Conservation (phyloP, 2,113 vertebrate genomes). For the Zosterops lateralis region DNA sequence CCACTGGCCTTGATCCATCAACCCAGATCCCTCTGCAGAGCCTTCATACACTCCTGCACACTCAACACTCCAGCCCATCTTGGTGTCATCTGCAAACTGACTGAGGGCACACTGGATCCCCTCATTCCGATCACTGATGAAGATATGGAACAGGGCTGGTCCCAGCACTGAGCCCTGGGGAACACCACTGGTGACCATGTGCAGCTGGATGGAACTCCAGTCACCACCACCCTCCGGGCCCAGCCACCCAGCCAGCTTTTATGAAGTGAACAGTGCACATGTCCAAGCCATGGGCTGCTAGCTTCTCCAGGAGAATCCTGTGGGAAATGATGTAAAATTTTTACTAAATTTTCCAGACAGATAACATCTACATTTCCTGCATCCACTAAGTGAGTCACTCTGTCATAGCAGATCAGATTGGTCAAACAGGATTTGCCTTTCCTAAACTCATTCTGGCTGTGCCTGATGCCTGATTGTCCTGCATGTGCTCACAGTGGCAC, state of each 20-base stretch:
- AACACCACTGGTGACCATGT: neutral
- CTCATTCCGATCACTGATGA: neutral
- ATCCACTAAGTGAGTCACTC: neutral
- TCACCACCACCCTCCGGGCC: neutral
- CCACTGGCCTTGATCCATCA: neutral
- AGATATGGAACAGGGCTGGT: neutral
- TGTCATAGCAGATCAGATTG: neutral
- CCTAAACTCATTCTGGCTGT: neutral
- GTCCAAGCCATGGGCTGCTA: neutral
- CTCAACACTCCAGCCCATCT: neutral
- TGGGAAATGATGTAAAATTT: neutral
- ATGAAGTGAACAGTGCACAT: neutral
- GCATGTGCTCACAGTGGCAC: neutral
- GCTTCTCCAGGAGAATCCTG: neutral
- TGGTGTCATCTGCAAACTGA: neutral
- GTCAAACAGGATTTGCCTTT: neutral
- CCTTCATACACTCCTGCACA: neutral
- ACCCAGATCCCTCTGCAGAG: neutral
- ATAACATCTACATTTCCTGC: neutral
- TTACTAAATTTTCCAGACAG: neutral
- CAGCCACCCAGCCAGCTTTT: neutral
- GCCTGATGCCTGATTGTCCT: neutral
- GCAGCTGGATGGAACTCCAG: neutral
- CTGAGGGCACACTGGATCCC: fast-evolving
- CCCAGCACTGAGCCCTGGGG: neutral